Evolutionary conservation across 35 echinoderm and acorn worm genomes (phyloP), one percentile per base, ranked within the genome.

Genomic region (Apostichopus japonicus): DNA sequence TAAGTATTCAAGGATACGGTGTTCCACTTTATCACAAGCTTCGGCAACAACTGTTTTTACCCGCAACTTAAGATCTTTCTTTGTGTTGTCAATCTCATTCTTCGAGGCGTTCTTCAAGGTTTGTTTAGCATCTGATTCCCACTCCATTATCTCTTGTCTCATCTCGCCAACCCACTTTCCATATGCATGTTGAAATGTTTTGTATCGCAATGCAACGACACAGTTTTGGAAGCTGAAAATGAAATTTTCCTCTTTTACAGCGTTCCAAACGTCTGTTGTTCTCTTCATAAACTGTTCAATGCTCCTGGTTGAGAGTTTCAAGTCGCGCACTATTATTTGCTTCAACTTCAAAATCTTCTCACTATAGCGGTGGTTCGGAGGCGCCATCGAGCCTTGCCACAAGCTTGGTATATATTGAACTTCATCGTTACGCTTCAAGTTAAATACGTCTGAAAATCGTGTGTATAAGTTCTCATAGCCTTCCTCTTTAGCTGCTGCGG

Each of bases 191-290:
- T 90, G 87, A 44, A 90, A 90, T 6, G 25, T 53, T 73, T 90
- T 90, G 87, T 90, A 90, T 7, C 71, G 87, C 4, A 90, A 53
- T 17, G 87, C 87, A n/a, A 52, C 70, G 1, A 93, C 6, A 22
- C 79, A 72, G 57, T 83, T 93, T 56, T 93, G 25, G 19, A 93
- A 93, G 53, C 80, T 93, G 53, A 93, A 93, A 6, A 93, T 84
- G 53, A 93, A 93, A 25, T 84, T 86, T 77, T 93, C 71, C 24
- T 76, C 79, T 24, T 84, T 67, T 4, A 93, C 81, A 0, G 91
- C 91, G n/a, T 86, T 93, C 91, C 91, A 93, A 8, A 93, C 55
- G 55, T 23, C 58, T n/a, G 79, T 53, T n/a, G 58, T 65, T 54
- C 63, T 71, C 2, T 44, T 16, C 16, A 14, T 52, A 58, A 71